Evolutionary conservation across 2,888 invertebrate genomes (phyloP), one percentile per base, ranked within the genome.

Genomic region (Steinernema hermaphroditum): DNA sequence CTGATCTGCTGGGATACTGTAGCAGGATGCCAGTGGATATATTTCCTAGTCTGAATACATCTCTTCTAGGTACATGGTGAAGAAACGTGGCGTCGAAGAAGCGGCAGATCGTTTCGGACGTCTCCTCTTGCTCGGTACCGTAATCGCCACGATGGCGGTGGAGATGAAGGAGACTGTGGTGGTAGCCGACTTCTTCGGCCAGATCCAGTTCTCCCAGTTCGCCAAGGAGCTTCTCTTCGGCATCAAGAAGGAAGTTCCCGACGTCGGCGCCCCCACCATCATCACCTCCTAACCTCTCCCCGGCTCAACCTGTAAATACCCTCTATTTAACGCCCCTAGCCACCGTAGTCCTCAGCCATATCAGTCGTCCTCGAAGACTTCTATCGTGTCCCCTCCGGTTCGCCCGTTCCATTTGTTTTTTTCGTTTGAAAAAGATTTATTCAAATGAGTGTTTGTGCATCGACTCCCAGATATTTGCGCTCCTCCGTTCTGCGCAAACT

Each of bases 111-210:
- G 83, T 69, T 85, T 84, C 71, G 84, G 84, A 12, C 80, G 83
- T 24, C 76, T 86, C 8, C 79, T 86, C 19, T 78, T 86, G 22
- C 79, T 85, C 0, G 85, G 85, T 14, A 85, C 85, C 1, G 82
- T 83, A 1, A 79, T 86, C 6, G 83, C 84, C 1, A 83, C 85
- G 27, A 85, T 85, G 82, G 82, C 83, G 9, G 84, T 83, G 8
- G 85, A 85, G 74, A 85, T 84, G 84, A 82, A 81, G 57, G 84
- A 85, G 75, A 82, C 84, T 0, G 82, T 85, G 24, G 79, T 85
- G 0, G 85, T 85, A 1, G 85, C 85, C 41, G 84, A 85, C 74
- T 85, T 85, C 69, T 85, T 85, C 69, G 84, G 83, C 68, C 84
- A 84, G 76, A 82, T 84, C 46, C 72, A 78, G 68, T 85, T 85